Percentiles rank a stretch among this genome's conserved stretches.
Conservation (phyloP, 2,113 vertebrate genomes). For the Heloderma charlesbogerti region DNA sequence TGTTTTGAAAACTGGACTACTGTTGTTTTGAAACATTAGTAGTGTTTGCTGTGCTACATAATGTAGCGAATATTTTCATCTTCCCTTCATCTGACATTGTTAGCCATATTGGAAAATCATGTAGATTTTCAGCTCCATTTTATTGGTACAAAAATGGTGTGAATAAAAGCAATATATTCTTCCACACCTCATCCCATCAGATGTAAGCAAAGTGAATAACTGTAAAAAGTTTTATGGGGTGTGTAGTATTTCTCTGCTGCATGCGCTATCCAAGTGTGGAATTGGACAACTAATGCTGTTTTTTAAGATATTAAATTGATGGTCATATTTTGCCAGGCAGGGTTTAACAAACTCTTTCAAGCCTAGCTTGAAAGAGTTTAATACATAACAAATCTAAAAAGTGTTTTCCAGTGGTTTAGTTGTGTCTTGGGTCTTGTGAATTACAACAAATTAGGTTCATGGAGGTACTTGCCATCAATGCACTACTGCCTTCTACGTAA, state of each 20-base stretch:
- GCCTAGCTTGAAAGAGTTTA: conserved; percentile 4
- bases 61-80: neutral
- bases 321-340: neutral
- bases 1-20: conserved; percentile 46
- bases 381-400: conserved; percentile 24
- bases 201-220: neutral
- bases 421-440: conserved; percentile 45
- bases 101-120: conserved; percentile 14
- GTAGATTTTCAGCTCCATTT: conserved; percentile 1
- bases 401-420: conserved; percentile 46
- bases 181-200: conserved; percentile 10
- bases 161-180: conserved; percentile 14
- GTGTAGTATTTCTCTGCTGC: neutral
- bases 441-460: conserved; percentile 31
- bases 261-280: neutral
- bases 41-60: neutral
- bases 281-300: neutral
- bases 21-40: neutral
- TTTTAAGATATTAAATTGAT: neutral
- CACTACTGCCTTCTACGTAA: no score
- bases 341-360: neutral
- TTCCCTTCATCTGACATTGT: conserved; percentile 20
- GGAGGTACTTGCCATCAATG: no score
- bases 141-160: neutral
- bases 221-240: neutral